A percentile compares a stretch with the other conserved stretches of the same genome.
phyloP scores from a whole-genome alignment of 2,797 vertebrate species.

The Anguilla marmorata region DNA sequence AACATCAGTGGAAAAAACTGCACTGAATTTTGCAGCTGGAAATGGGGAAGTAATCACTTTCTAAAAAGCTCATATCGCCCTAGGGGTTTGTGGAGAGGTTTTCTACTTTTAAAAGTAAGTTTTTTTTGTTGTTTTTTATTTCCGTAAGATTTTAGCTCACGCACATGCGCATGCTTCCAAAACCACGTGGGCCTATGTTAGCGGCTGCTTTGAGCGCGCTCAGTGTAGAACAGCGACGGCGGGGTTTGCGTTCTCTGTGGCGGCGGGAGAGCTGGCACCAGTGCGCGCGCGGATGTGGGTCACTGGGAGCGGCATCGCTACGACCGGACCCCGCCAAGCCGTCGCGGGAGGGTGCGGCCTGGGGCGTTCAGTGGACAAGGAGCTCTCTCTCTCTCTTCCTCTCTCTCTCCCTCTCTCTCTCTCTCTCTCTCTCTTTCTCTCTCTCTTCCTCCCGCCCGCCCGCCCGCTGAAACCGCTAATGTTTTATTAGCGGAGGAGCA shows the following conservation, averaged over 20 bases:
- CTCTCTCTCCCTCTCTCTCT: too few relatives aligned
- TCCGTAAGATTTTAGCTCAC: background rate
- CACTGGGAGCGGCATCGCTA: background rate
- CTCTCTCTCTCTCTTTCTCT: too few relatives aligned
- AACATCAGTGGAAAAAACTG: background rate
- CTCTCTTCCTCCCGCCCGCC: too few relatives aligned
- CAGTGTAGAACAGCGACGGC: background rate
- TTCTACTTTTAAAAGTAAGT: background rate
- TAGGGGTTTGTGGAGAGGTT: background rate
- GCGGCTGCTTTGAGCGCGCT: background rate
- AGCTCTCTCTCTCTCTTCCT: background rate
- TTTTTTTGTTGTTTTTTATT: background rate
- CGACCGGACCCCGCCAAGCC: background rate
- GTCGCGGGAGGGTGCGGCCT: background rate
- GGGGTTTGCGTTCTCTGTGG: background rate
- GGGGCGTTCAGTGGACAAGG: background rate
- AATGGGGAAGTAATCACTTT: background rate
- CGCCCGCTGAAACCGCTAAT: background rate
- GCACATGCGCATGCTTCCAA: background rate
- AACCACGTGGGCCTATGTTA: background rate
- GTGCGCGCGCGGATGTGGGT: background rate
- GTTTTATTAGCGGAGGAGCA: slow-evolving; percentile 3
- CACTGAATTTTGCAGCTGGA: background rate
- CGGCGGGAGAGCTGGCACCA: background rate
- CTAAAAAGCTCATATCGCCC: background rate